These are phyloP conservation scores for Melolontha melolontha DNA, from an alignment of 2,888 invertebrate species.

Conservation along the genomic window DNA sequence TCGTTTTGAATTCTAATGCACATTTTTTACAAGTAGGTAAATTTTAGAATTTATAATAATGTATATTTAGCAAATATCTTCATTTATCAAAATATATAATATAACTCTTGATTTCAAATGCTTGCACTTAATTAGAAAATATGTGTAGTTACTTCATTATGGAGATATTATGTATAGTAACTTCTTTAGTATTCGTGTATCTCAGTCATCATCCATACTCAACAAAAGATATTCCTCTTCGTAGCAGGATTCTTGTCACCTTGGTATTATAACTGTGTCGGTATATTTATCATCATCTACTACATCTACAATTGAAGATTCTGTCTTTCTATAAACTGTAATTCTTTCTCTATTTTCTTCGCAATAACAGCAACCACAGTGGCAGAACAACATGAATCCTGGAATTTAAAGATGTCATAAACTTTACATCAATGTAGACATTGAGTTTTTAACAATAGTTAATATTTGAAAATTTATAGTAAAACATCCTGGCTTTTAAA, in stretches of 20 bases:
- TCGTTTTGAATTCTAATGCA: no score
- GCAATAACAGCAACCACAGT: slow-evolving; percentile 63
- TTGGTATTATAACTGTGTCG: slow-evolving; percentile 72
- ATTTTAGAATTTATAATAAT: no score
- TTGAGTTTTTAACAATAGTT: no score
- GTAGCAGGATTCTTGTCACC: slow-evolving; percentile 64
- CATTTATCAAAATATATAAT: slow-evolving; percentile 22
- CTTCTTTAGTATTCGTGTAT: neutral
- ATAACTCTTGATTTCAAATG: no score
- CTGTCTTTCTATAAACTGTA: slow-evolving; percentile 49
- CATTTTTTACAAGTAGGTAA: no score
- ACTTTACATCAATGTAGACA: neutral
- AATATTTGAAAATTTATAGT: no score
- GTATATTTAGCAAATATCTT: no score
- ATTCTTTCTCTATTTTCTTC: slow-evolving; percentile 53
- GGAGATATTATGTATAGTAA: neutral
- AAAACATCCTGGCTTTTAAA: no score
- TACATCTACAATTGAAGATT: slow-evolving; percentile 52
- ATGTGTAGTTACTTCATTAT: neutral
- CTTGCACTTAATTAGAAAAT: neutral
- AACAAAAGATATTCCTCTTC: slow-evolving; percentile 58
- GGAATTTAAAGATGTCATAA: slow-evolving; percentile 45
- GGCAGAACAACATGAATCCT: slow-evolving; percentile 62
- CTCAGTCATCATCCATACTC: slow-evolving; percentile 56
- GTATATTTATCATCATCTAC: slow-evolving; percentile 63